These are phyloP conservation scores for Octodon degus DNA, from an alignment of 2,113 vertebrate species.

Conservation along the genomic window DNA sequence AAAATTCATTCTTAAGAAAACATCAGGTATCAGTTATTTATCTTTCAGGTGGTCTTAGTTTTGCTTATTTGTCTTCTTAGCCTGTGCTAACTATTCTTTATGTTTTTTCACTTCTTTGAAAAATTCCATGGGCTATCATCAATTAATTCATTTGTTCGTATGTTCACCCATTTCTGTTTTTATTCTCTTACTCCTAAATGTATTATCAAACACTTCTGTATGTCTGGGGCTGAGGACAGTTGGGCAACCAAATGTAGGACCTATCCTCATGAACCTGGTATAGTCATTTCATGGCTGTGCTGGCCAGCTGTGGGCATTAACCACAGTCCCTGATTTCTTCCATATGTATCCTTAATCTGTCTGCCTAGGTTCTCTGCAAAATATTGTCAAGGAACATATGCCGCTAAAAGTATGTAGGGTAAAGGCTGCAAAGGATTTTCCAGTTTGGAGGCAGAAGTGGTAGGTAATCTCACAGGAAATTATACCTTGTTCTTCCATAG, in stretches of 20 bases:
- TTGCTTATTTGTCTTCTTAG: neutral
- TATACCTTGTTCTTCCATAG: neutral
- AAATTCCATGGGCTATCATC: neutral
- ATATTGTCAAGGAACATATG: neutral
- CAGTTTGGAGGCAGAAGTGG: neutral
- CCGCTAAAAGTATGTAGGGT: neutral
- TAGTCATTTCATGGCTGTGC: neutral
- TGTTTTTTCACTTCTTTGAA: neutral
- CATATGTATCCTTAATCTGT: neutral
- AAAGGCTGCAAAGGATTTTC: neutral
- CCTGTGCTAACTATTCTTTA: neutral
- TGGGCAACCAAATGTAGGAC: neutral
- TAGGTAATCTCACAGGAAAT: neutral
- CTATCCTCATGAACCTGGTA: neutral
- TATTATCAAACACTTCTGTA: neutral
- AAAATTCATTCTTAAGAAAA: neutral
- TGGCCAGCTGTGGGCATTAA: neutral
- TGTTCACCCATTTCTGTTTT: neutral
- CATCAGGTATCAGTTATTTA: neutral
- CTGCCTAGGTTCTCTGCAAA: neutral
- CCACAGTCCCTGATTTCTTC: neutral
- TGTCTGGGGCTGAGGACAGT: neutral
- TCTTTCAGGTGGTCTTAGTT: neutral
- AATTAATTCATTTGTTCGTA: neutral
- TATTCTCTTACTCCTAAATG: neutral